phyloP scores from a whole-genome alignment of 2,888 invertebrate genomes.

The Zygogramma bicolorata region DNA sequence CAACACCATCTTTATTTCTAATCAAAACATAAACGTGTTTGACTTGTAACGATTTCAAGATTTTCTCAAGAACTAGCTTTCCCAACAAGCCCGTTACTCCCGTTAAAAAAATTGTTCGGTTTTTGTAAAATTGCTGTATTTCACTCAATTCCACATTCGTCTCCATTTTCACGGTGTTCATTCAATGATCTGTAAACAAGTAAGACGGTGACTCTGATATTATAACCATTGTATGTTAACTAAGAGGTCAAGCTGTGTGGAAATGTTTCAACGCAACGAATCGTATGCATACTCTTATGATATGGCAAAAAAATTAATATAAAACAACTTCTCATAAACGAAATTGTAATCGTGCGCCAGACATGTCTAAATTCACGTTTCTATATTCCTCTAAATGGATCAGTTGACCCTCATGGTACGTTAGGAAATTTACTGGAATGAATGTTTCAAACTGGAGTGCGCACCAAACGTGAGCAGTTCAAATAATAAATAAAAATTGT shows the following conservation, averaged over 20 bases:
- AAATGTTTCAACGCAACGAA: not conserved
- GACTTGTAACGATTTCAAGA: conserved; percentile 55
- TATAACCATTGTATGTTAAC: not conserved
- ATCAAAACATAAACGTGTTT: conserved; percentile 57
- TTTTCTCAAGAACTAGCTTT: conserved; percentile 53
- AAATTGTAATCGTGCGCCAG: too few relatives aligned
- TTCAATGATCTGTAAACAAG: not conserved
- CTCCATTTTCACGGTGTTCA: conserved; percentile 16
- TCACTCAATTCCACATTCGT: conserved; percentile 36
- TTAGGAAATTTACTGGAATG: too few relatives aligned
- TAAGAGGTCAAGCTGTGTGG: not conserved
- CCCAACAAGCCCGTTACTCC: conserved; percentile 53
- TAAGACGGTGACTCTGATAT: not conserved
- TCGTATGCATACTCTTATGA: not conserved
- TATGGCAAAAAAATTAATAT: too few relatives aligned
- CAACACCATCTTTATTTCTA: conserved; percentile 55
- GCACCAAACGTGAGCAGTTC: too few relatives aligned
- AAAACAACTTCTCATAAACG: too few relatives aligned
- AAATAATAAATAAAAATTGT: too few relatives aligned
- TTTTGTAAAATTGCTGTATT: conserved; percentile 48
- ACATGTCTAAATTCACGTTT: too few relatives aligned
- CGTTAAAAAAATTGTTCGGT: conserved; percentile 48
- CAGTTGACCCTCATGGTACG: too few relatives aligned
- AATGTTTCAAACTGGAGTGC: too few relatives aligned
- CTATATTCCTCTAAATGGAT: too few relatives aligned